Base-by-base conservation (phyloP, 2,113 vertebrate genomes). In the Malaclemys terrapin region DNA sequence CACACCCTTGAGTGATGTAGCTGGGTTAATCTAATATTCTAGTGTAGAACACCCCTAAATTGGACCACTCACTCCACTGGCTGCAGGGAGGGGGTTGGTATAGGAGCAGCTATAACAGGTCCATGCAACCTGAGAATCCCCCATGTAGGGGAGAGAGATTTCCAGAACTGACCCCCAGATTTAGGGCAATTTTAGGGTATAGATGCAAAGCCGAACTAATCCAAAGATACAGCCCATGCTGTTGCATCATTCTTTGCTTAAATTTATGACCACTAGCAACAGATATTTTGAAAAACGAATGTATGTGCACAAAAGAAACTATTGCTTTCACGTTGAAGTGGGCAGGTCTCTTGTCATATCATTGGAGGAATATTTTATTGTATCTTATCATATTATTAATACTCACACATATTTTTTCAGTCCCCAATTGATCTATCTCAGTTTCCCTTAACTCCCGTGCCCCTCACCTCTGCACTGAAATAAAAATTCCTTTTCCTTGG, bases 1-100 rank as follows among this genome's bases (percentile, higher is more conserved):
- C 59, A 31, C 29, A 62, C 13, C 27, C 29, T 14, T 62, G 59
- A 35, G 59, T 31, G 29, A 62, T 35, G 27, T 62, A 62, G 16
- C 59, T 62, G 29, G 59, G 13, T 35, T 35, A 35, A n/a, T 69
- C 62, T n/a, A 69, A n/a, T 69, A 8, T 19, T 69, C 31, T 65
- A 65, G 7, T 19, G 14, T 69, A 69, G 35, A n/a, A 19, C 35
- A n/a, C 62, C 8, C 62, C 62, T 20, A 35, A 69, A 1, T 42
- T 76, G 22, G 22, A 38, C 5, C 9, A 45, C 90, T 2, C 0
- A 1, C 6, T 89, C 38, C 38, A 9, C 27, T 75, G 0, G 0
- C 78, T 38, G 25, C 45, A 78, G 56, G 81, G n/a, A 88, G 47
- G 84, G 10, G 17, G 29, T 54, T 80, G n/a, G 53, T 86, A 82